Evolutionary conservation across 1,140 invertebrate genomes (phyloP), one percentile per base, ranked within the genome.

Genomic region (Coptotermes formosanus): DNA sequence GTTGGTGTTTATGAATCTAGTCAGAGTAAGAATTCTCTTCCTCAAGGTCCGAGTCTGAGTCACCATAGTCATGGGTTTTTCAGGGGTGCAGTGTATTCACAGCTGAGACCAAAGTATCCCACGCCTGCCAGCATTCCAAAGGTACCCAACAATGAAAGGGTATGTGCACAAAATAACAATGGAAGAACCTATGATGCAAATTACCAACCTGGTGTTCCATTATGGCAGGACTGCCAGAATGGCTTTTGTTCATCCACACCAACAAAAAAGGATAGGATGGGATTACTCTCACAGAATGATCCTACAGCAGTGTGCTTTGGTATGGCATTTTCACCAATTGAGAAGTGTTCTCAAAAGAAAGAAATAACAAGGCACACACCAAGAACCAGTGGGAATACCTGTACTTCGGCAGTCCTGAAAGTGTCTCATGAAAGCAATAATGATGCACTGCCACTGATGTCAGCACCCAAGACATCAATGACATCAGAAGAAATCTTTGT

Each of bases 401-500:
- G n/a, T 2, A 75, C 8, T 75, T n/a, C 64, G 3, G 16, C 25
- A 30, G n/a, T n/a, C 64, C 9, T 9, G 6, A 55, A 55, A 55
- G 4, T 55, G 0, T 55, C 52, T 55, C 52, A 21, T 55, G 25
- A 75, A 75, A 16, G 25, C 16, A 59, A 43, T 7, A 85, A 19
- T n/a, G 45, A 43, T 43, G 4, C 64, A 82, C 85, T 4, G 25
- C 82, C 45, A 82, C 85, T 38, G 19, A 21, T 81, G 89, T 85
- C 45, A 23, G 87, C 44, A 64, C 48, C 94, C 38, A 95, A 94
- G 90, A 94, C 94, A 25, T 94, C 94, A 3, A 95, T 95, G 94
- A 95, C 94, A 2, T 95, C 95, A 87, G 95, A 96, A 89, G 95
- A 96, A 89, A 89, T 96, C 0, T 96, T 95, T 88, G 94, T 95